These are phyloP conservation scores for Eristalis intricaria DNA, from an alignment of 2,888 invertebrate species.

Conservation along the genomic window DNA sequence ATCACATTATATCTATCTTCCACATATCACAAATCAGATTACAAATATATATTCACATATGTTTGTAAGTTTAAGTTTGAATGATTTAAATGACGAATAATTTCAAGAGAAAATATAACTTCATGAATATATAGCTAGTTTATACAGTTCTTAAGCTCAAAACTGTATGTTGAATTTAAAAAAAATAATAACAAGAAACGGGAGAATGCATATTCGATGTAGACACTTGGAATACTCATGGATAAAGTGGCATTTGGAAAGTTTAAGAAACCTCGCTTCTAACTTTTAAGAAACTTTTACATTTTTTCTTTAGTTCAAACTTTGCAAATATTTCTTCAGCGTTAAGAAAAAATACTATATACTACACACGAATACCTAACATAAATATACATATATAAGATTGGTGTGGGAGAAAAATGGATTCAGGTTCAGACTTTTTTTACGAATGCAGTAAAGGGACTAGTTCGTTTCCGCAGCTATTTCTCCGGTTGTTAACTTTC, in stretches of 20 bases:
- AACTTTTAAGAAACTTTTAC: slow-evolving; percentile 68
- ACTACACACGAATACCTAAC: slow-evolving; percentile 34
- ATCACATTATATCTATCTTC: slow-evolving; percentile 37
- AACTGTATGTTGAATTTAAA: slow-evolving; percentile 62
- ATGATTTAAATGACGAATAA: slow-evolving; percentile 44
- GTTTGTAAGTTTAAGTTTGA: slow-evolving; percentile 39
- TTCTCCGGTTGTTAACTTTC: slow-evolving; percentile 63
- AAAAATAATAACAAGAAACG: slow-evolving; percentile 67
- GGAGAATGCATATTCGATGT: slow-evolving; percentile 60
- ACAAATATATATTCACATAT: slow-evolving; percentile 26
- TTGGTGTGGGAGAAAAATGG: slow-evolving; percentile 59
- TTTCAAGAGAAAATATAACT: slow-evolving; percentile 47
- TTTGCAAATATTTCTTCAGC: slow-evolving; percentile 69
- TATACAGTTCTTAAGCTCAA: slow-evolving; percentile 31
- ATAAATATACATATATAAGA: slow-evolving; percentile 46
- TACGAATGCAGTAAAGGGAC: slow-evolving; percentile 59
- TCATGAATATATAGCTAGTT: slow-evolving; percentile 35
- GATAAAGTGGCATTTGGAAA: slow-evolving; percentile 70
- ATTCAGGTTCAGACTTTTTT: slow-evolving; percentile 46
- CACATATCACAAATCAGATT: slow-evolving; percentile 54
- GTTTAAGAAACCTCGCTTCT: slow-evolving; percentile 62
- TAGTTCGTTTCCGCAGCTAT: slow-evolving; percentile 59
- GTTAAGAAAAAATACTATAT: slow-evolving; percentile 48
- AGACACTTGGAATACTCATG: slow-evolving; percentile 65
- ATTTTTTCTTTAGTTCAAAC: slow-evolving; percentile 64